Evolutionary conservation across 2,888 invertebrate genomes (phyloP).

Genomic region (Drosophila borealis): DNA sequence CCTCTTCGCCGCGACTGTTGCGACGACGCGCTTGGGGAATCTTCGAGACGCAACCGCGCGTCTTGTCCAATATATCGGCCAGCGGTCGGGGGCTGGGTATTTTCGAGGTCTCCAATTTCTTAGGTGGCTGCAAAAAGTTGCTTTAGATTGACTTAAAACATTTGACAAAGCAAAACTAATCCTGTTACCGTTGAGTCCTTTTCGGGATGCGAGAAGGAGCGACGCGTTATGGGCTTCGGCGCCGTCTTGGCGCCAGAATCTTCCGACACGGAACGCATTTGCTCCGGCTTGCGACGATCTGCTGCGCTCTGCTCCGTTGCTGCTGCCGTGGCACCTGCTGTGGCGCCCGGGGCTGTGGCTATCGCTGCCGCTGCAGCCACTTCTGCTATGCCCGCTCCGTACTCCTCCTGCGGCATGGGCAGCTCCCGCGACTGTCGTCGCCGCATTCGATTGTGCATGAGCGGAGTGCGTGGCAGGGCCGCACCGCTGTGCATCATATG

Average conservation of each 20-base stretch:
- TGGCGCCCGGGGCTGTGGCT: not conserved
- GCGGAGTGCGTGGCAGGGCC: conserved; percentile 79
- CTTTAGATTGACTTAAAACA: not conserved
- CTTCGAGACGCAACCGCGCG: conserved; percentile 79
- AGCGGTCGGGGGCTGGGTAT: conserved; percentile 83
- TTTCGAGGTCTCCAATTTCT: conserved; percentile 80
- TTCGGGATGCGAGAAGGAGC: conserved; percentile 84
- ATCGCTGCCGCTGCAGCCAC: conserved; percentile 1
- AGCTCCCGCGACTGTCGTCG: conserved; percentile 79
- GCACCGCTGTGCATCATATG: conserved; percentile 59
- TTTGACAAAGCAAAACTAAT: not conserved
- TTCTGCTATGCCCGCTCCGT: conserved; percentile 42
- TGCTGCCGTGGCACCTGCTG: not conserved
- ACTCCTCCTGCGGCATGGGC: conserved; percentile 77
- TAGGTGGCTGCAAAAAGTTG: conserved; percentile 66
- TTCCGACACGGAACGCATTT: conserved; percentile 84
- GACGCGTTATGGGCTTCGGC: conserved; percentile 82
- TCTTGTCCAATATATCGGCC: conserved; percentile 82
- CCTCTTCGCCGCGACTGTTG: conserved; percentile 79
- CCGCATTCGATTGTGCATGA: conserved; percentile 81
- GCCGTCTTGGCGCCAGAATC: conserved; percentile 81
- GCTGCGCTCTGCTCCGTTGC: conserved; percentile 30
- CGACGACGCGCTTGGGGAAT: conserved; percentile 79
- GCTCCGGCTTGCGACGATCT: conserved; percentile 82
- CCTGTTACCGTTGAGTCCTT: conserved; percentile 81